Evolutionary conservation across 2,797 vertebrate genomes (phyloP).

Genomic region (Ctenosaura bakeri): DNA sequence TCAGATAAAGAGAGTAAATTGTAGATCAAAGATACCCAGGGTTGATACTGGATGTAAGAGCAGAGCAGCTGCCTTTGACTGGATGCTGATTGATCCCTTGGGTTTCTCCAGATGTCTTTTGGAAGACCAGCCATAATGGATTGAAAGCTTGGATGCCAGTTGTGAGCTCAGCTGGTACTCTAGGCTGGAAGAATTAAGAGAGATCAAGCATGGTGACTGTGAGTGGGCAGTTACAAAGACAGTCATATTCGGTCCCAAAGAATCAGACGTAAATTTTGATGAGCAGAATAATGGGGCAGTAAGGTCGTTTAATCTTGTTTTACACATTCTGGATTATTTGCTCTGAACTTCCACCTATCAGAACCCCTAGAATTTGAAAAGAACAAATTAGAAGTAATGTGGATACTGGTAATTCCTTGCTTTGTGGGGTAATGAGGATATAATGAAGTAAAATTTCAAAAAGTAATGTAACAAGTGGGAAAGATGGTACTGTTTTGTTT

Average conservation of each 20-base stretch:
- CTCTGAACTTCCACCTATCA: not conserved
- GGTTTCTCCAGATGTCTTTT: not conserved
- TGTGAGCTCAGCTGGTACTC: conserved; percentile 23
- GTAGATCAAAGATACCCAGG: not conserved
- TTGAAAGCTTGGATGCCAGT: not conserved
- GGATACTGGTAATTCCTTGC: not conserved
- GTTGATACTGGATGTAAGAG: rapidly evolving
- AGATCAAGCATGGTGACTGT: not conserved
- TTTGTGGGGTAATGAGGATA: not conserved
- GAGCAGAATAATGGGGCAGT: not conserved
- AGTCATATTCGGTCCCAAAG: not conserved
- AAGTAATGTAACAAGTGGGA: not conserved
- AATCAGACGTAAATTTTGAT: not conserved
- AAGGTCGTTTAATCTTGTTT: not conserved
- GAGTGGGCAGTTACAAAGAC: not conserved
- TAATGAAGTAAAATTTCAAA: not conserved
- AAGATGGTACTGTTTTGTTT: not conserved
- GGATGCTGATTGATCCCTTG: not conserved
- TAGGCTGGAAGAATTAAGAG: not conserved
- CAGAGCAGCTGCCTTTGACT: not conserved
- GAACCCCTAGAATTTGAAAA: not conserved
- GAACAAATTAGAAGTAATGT: not conserved
- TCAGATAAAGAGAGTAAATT: conserved; percentile 6
- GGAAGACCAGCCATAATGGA: not conserved
- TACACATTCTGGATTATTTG: not conserved